Evolutionary conservation across 2,113 vertebrate genomes (phyloP).

Genomic region (Sorex fumeus): DNA sequence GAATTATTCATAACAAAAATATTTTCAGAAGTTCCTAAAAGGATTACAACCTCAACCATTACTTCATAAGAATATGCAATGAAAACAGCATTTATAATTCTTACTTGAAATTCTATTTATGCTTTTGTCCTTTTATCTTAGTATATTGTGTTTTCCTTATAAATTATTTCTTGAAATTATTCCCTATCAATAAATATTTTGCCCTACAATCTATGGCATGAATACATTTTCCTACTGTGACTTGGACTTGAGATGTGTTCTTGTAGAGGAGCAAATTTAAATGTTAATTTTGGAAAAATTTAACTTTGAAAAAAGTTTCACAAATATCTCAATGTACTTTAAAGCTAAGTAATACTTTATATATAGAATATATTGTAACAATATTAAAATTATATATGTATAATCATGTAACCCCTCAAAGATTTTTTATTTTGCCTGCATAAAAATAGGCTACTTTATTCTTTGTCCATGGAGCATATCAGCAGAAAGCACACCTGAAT

Average conservation of each 20-base stretch:
- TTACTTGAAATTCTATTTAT: constrained; percentile 13
- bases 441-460: not conserved
- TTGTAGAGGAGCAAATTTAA: not conserved
- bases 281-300: not conserved
- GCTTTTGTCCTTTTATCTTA: not conserved
- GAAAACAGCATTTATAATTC: constrained; percentile 7
- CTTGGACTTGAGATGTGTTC: not conserved
- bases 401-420: not conserved
- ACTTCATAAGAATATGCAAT: not conserved
- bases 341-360: not conserved
- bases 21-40: not conserved
- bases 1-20: not conserved
- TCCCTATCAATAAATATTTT: not conserved
- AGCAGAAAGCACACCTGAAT: not conserved
- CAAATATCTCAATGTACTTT: no score
- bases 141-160: not conserved
- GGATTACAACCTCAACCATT: not conserved
- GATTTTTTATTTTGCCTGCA: not conserved
- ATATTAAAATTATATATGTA: no score
- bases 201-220: not conserved
- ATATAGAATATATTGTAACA: not conserved
- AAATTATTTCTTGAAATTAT: not conserved
- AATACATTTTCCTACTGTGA: not conserved
- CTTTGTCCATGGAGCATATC: not conserved
- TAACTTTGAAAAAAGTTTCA: not conserved